Base-by-base conservation (phyloP, 1,140 invertebrate species). In the Drosophila triauraria region DNA sequence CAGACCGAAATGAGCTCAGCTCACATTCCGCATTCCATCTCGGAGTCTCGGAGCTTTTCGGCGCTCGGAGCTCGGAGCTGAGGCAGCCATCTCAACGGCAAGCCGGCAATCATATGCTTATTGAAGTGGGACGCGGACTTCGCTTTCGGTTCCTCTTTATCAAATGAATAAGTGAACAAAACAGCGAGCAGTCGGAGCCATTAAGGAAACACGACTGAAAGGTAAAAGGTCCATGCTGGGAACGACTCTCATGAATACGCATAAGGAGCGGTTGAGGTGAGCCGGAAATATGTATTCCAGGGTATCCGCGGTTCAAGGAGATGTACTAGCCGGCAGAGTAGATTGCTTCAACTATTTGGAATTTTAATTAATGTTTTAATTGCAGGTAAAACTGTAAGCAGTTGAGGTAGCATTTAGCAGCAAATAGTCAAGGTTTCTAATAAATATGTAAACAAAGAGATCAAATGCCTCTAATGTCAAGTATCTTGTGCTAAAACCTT, bases 31-130 rank as follows among this genome's bases (percentile, higher is more conserved):
- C 53, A 51, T 72, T 72, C 44, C 53, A 51, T 63, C 63, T 23
- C 40, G 35, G 3, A 75, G 60, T 61, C 23, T 32, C 27, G 27
- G 27, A 67, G 60, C 71, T 30, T 32, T 43, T 51, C 23, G 35
- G 54, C 23, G 23, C 30, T 20, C 20, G 20, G 20, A 20, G 20
- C 20, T 20, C 20, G 20, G 20, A 20, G 20, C 20, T 20, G 20
- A 20, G 20, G 20, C 20, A 20, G 20, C 20, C 46, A 15, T 54
- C 51, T 9, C 20, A 27, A 44, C 61, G 35, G 43, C 47, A 27
- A 44, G 43, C 48, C 61, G 61, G 53, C 80, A 82, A 82, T 82
- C 75, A 87, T 87, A 80, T 87, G 85, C 72, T 67, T 69, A 80
- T 80, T 78, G 80, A 88, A 88, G 80, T 88, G 80, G 74, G 65